A percentile compares a stretch with the other conserved stretches of the same genome.
phyloP scores from a whole-genome alignment of 2,888 invertebrate genomes.

The Acanthoscelides obtectus region DNA sequence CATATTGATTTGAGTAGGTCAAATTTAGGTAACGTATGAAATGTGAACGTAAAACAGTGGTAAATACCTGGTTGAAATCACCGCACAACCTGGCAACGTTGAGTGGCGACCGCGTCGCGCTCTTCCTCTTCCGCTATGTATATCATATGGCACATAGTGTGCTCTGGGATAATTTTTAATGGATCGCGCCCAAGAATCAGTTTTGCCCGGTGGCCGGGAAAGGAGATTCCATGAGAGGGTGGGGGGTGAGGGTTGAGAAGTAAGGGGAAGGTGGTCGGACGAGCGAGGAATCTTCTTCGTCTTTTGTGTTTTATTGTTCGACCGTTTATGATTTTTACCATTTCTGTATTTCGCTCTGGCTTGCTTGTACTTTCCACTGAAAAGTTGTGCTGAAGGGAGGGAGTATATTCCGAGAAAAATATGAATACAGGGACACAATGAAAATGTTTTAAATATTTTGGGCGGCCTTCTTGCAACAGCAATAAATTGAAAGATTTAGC shows the following conservation, averaged over 20 bases:
- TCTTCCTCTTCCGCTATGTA: background rate
- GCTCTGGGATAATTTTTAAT: constrained; percentile 47
- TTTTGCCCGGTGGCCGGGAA: constrained; percentile 37
- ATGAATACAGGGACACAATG: background rate
- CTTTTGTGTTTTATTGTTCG: background rate
- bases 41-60: too few species aligned
- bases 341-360: background rate
- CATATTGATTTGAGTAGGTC: too few species aligned
- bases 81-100: background rate
- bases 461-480: too few species aligned
- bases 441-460: background rate
- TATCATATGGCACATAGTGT: constrained; percentile 21
- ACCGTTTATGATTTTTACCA: background rate
- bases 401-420: background rate
- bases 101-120: background rate
- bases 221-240: background rate
- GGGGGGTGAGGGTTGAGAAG: background rate
- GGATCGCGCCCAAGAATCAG: constrained; percentile 46
- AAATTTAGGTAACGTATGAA: too few species aligned
- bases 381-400: background rate
- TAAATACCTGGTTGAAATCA: background rate
- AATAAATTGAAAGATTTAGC: too few species aligned
- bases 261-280: background rate
- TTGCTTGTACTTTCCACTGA: background rate
- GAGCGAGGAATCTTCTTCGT: background rate